Conservation (phyloP, 2,797 vertebrate genomes). For the Urosaurus nigricauda region DNA sequence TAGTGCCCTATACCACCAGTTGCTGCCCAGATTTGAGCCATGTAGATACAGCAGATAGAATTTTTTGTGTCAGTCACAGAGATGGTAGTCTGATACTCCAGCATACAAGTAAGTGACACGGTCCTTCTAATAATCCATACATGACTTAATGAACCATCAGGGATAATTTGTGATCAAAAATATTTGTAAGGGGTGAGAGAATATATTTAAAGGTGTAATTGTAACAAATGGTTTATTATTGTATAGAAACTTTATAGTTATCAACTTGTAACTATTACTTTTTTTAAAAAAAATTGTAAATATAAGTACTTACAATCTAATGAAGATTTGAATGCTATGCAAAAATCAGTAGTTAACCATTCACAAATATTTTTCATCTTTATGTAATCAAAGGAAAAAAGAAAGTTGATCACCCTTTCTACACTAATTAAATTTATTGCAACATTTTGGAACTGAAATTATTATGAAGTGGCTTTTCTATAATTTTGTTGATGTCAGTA, state of each 20-base stretch:
- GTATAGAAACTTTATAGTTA: not conserved
- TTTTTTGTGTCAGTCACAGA: not conserved
- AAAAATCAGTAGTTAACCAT: constrained; percentile 31
- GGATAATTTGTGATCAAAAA: not conserved
- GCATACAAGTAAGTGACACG: not conserved
- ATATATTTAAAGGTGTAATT: not conserved
- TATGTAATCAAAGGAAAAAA: constrained; percentile 13
- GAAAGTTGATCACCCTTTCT: constrained; percentile 11
- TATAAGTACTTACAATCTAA: constrained; percentile 16
- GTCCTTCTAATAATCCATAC: not conserved
- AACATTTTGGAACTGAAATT: constrained; percentile 47
- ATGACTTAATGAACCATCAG: not conserved
- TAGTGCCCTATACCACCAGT: not conserved
- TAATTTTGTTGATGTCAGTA: constrained; percentile 54
- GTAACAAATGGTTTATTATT: not conserved
- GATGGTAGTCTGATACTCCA: not conserved
- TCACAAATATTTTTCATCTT: constrained; percentile 26
- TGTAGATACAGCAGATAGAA: not conserved
- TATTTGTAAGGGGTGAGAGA: not conserved
- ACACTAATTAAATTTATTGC: constrained; percentile 35
- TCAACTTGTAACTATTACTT: constrained; percentile 6
- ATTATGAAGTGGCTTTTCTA: constrained; percentile 13
- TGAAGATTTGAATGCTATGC: constrained; percentile 26
- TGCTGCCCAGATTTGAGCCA: not conserved
- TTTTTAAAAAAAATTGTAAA: not conserved